Evolutionary conservation across 2,888 invertebrate genomes (phyloP), one percentile per base, ranked within the genome.

Genomic region (Deilephila porcellus): DNA sequence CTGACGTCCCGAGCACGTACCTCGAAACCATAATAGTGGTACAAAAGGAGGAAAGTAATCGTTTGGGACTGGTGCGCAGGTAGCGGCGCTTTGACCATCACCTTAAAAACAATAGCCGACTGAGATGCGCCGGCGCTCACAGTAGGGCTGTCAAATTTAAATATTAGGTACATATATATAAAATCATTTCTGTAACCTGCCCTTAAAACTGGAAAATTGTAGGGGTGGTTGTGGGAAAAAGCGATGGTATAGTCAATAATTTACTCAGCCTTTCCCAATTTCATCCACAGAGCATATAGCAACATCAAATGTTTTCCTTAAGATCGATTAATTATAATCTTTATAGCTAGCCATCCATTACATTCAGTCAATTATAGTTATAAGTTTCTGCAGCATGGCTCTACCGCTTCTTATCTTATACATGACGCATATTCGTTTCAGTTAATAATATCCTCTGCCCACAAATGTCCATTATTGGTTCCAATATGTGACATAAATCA

Each of bases 31-130:
- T 34, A 71, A 45, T 34, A 20, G 71, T 72, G 72, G 73, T 73
- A 75, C 77, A 82, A 82, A 80, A 77, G 75, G 45, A 67, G 25
- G 45, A 67, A 4, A 74, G 76, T 80, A 79, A 83, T 81, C 77
- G 19, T 19, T 53, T 53, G 56, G 77, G 75, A 4, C 14, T 1
- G 29, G 78, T 74, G 64, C 79, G 79, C 86, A 87, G 86, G 86
- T 86, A 86, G 87, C 83, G 78, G 76, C 77, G 79, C 79, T 63
- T 62, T 56, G 53, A 8, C 25, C 80, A 80, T 77, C 77, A 77
- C 74, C 79, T 81, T 76, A 75, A 78, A 82, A 84, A 87, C 87
- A 87, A 87, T 85, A 81, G 85, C 76, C 67, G 74, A 73, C 60
- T 78, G 77, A 78, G 82, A 76, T 77, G 85, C 82, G 81, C 81